Evolutionary conservation across 2,797 vertebrate genomes (phyloP).

Genomic region (Dendrocincla tyrannina): DNA sequence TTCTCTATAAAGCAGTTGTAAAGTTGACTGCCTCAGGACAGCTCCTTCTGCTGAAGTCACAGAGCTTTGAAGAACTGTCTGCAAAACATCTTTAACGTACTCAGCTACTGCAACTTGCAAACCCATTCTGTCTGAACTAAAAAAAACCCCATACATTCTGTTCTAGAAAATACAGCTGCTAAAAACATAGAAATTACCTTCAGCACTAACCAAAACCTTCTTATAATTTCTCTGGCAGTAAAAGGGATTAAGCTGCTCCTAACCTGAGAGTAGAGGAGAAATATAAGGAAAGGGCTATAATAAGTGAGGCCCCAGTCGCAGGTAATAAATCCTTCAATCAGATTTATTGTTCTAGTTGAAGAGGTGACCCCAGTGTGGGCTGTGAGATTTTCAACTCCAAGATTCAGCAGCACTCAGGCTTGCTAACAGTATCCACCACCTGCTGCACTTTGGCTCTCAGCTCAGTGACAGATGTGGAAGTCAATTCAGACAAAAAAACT

Average conservation of each 20-base stretch:
- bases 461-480: not conserved
- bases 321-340: not conserved
- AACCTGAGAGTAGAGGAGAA: not conserved
- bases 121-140: not conserved
- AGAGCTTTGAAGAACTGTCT: not conserved
- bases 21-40: not conserved
- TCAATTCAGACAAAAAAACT: not conserved
- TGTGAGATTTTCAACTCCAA: not conserved
- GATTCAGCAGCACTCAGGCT: not conserved
- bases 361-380: not conserved
- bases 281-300: not conserved
- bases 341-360: conserved; percentile 13
- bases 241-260: not conserved
- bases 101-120: not conserved
- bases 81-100: not conserved
- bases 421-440: not conserved
- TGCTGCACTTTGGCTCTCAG: not conserved
- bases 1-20: not conserved
- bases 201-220: not conserved
- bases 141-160: not conserved
- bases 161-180: not conserved
- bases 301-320: not conserved
- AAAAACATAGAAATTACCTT: not conserved
- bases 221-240: not conserved
- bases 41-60: not conserved